These are phyloP conservation scores for Meteorus colon DNA, from an alignment of 2,888 invertebrate genomes.

Conservation along the genomic window DNA sequence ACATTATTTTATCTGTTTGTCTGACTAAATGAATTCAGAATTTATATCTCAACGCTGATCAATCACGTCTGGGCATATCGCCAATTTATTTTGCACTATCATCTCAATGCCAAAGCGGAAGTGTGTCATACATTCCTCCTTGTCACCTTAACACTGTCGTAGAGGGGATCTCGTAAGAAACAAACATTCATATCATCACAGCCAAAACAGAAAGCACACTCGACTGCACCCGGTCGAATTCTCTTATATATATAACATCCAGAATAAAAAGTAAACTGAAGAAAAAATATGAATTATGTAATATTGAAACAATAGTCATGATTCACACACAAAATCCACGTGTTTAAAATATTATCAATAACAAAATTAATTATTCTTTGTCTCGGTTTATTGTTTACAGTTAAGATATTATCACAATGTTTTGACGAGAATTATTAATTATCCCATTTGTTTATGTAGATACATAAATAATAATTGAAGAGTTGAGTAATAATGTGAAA, in stretches of 20 bases:
- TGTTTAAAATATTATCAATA: not conserved
- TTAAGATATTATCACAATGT: not conserved
- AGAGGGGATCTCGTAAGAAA: not conserved
- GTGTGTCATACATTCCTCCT: not conserved
- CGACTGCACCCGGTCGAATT: not conserved
- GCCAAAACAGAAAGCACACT: not conserved
- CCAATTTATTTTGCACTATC: constrained; percentile 15
- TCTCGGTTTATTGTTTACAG: not conserved
- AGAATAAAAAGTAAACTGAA: not conserved
- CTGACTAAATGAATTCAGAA: not conserved
- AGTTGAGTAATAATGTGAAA: not conserved
- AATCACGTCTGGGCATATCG: constrained; percentile 20
- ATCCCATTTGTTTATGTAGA: not conserved
- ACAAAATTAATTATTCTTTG: not conserved
- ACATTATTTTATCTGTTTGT: not conserved
- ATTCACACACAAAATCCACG: not conserved
- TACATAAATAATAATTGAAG: not conserved
- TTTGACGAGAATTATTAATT: constrained; percentile 1
- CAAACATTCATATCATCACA: constrained; percentile 10
- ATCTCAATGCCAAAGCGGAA: constrained; percentile 25
- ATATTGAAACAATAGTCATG: not conserved
- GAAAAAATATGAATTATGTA: not conserved
- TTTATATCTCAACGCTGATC: constrained; percentile 9
- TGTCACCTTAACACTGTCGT: not conserved
- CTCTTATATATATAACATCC: not conserved